Evolutionary conservation across 1,140 invertebrate genomes (phyloP).

Genomic region (Temnothorax curvispinosus): DNA sequence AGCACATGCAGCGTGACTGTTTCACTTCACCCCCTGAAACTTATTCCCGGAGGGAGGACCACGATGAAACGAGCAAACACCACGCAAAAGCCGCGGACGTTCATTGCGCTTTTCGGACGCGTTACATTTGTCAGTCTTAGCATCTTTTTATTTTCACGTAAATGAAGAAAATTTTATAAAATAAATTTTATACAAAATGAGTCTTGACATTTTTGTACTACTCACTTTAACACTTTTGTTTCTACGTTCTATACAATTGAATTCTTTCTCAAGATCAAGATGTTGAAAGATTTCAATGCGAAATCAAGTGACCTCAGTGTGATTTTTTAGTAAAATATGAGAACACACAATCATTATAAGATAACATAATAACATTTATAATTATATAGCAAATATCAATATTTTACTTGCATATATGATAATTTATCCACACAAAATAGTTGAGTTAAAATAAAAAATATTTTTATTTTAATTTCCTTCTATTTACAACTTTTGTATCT

Average conservation of each 20-base stretch:
- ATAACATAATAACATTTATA: background rate
- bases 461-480: background rate
- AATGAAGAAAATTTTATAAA: background rate
- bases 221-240: background rate
- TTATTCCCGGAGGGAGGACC: slow-evolving; percentile 24
- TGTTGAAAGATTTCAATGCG: background rate
- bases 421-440: background rate
- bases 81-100: background rate
- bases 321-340: background rate
- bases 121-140: slow-evolving; percentile 12
- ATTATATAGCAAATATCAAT: background rate
- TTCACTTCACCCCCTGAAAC: slow-evolving; percentile 25
- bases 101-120: slow-evolving; percentile 25
- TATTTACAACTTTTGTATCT: background rate
- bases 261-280: background rate
- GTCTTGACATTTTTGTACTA: no score
- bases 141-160: background rate
- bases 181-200: background rate
- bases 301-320: no score
- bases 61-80: slow-evolving; percentile 48
- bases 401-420: background rate
- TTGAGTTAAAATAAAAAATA: background rate
- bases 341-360: background rate
- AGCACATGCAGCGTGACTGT: slow-evolving; percentile 57
- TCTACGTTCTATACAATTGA: background rate